These are phyloP conservation scores for Hydrotaea cyrtoneurina DNA, from an alignment of 2,888 invertebrate genomes.

Conservation along the genomic window DNA sequence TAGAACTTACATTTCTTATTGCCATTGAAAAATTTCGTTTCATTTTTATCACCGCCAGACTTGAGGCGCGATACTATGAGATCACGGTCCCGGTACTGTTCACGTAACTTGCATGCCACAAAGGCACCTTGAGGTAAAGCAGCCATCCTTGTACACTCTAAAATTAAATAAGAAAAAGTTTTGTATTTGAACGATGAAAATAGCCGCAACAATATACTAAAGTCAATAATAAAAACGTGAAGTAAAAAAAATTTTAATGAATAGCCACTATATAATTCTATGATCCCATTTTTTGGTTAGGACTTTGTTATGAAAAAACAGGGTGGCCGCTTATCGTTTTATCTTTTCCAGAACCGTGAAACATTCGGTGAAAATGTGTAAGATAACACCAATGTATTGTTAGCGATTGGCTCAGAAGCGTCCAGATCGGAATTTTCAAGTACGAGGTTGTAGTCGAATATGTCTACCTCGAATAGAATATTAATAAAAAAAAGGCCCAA, in stretches of 20 bases:
- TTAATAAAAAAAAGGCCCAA: too few species aligned
- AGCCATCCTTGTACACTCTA: slow-evolving; percentile 83
- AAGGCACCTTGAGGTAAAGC: slow-evolving; percentile 90
- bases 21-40: slow-evolving; percentile 72
- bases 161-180: slow-evolving; percentile 27
- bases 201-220: not conserved
- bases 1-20: slow-evolving; percentile 76
- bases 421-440: too few species aligned
- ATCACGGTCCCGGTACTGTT: slow-evolving; percentile 77
- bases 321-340: too few species aligned
- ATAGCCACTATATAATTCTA: not conserved
- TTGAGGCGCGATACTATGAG: slow-evolving; percentile 83
- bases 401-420: too few species aligned
- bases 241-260: not conserved
- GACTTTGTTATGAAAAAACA: too few species aligned
- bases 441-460: too few species aligned
- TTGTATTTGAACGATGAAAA: not conserved
- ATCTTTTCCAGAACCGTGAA: too few species aligned
- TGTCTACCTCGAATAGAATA: too few species aligned
- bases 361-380: too few species aligned
- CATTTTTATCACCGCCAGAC: slow-evolving; percentile 76
- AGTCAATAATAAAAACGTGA: not conserved
- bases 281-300: too few species aligned
- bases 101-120: slow-evolving; percentile 86
- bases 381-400: too few species aligned